These are phyloP conservation scores for Etheostoma spectabile DNA, from an alignment of 2,113 vertebrate genomes.

Conservation along the genomic window DNA sequence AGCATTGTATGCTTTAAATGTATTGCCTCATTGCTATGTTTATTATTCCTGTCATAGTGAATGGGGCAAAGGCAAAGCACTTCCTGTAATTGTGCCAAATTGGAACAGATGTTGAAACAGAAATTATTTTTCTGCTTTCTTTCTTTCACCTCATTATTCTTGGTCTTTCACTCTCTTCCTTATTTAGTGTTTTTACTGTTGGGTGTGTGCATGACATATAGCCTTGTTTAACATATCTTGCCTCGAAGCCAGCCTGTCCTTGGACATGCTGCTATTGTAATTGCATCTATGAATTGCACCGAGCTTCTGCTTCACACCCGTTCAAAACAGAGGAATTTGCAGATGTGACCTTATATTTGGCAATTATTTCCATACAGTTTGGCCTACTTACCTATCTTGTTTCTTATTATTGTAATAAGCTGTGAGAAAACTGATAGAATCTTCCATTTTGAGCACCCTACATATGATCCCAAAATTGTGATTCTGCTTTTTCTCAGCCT, in stretches of 20 bases:
- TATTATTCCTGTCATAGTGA: slow-evolving; percentile 73
- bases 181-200: background rate
- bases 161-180: slow-evolving; percentile 7
- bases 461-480: slow-evolving; percentile 39
- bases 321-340: slow-evolving; percentile 11
- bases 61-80: slow-evolving; percentile 56
- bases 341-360: slow-evolving; percentile 58
- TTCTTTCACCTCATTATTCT: slow-evolving; percentile 37
- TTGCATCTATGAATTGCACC: slow-evolving; percentile 1
- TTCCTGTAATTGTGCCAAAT: slow-evolving; percentile 76
- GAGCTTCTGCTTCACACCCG: slow-evolving; percentile 58
- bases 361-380: slow-evolving; percentile 41
- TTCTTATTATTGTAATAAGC: slow-evolving; percentile 56
- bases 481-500: slow-evolving; percentile 67
- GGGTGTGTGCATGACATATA: background rate
- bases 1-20: slow-evolving; percentile 22
- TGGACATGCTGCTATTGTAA: slow-evolving; percentile 16
- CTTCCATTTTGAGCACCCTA: slow-evolving; percentile 27
- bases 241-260: slow-evolving; percentile 9
- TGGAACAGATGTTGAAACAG: slow-evolving; percentile 60
- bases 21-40: slow-evolving; percentile 66
- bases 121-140: slow-evolving; percentile 21
- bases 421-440: slow-evolving; percentile 47
- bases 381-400: slow-evolving; percentile 43
- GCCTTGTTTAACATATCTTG: slow-evolving; percentile 16